Conservation (phyloP, 2,113 vertebrate species). For the Macroglossus sobrinus region DNA sequence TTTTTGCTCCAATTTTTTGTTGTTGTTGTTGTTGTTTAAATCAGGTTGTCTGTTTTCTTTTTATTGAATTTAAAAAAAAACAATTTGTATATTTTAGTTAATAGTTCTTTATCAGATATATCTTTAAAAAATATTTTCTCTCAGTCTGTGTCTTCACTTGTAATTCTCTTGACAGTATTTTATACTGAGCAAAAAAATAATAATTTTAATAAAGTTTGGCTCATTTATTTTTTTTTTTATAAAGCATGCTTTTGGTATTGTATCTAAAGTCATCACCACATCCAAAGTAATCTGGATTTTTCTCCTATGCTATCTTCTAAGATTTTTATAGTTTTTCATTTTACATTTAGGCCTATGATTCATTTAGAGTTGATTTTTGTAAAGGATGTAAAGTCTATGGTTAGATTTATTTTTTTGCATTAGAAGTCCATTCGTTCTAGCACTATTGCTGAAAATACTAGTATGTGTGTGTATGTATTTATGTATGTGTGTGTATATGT, state of each 20-base stretch:
- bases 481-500: too few species aligned
- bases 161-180: not conserved
- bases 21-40: not conserved
- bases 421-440: not conserved
- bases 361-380: not conserved
- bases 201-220: not conserved
- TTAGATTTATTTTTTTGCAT: not conserved
- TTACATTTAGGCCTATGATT: not conserved
- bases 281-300: not conserved
- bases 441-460: not conserved
- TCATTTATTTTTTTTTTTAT: not conserved
- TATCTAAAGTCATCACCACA: not conserved
- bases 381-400: not conserved
- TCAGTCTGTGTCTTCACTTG: not conserved
- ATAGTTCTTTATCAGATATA: not conserved
- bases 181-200: not conserved
- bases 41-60: not conserved
- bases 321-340: not conserved
- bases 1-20: not conserved
- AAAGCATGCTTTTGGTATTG: not conserved
- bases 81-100: not conserved
- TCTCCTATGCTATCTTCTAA: not conserved
- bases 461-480: too few species aligned
- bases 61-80: not conserved
- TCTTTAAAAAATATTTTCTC: not conserved